Evolutionary conservation across 2,113 vertebrate species (phyloP).

Genomic region (Chrysochloris asiatica): DNA sequence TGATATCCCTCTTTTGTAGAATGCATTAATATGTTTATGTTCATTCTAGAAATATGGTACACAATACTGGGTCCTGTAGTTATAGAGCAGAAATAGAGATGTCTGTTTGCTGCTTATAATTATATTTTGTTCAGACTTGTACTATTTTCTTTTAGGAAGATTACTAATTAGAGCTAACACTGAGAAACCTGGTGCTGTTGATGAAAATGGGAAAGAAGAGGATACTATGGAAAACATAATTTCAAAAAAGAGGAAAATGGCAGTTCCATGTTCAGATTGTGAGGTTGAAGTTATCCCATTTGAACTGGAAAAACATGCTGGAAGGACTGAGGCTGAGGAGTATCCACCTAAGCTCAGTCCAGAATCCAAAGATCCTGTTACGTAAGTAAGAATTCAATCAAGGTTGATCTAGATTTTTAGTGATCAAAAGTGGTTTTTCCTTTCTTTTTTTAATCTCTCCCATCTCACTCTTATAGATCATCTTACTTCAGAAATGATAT

Average conservation of each 20-base stretch:
- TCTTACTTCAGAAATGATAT: neutral
- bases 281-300: constrained; percentile 72
- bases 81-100: neutral
- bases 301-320: constrained; percentile 31
- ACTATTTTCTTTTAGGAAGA: constrained; percentile 81
- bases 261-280: constrained; percentile 72
- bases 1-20: no score
- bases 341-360: constrained; percentile 33
- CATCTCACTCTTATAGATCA: neutral
- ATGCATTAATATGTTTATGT: constrained; percentile 37
- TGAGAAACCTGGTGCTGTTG: constrained; percentile 44
- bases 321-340: constrained; percentile 51
- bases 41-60: constrained; percentile 17
- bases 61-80: neutral
- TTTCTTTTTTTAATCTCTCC: neutral
- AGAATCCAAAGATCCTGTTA: constrained; percentile 56
- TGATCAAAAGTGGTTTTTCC: neutral
- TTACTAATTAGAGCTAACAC: constrained; percentile 81
- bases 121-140: neutral
- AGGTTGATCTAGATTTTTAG: neutral
- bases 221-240: constrained; percentile 52
- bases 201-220: constrained; percentile 66
- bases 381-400: constrained; percentile 72
- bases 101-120: constrained; percentile 23
- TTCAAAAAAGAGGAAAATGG: constrained; percentile 82